Conservation (phyloP, 2,113 vertebrate species). For the Syngnathus typhle region DNA sequence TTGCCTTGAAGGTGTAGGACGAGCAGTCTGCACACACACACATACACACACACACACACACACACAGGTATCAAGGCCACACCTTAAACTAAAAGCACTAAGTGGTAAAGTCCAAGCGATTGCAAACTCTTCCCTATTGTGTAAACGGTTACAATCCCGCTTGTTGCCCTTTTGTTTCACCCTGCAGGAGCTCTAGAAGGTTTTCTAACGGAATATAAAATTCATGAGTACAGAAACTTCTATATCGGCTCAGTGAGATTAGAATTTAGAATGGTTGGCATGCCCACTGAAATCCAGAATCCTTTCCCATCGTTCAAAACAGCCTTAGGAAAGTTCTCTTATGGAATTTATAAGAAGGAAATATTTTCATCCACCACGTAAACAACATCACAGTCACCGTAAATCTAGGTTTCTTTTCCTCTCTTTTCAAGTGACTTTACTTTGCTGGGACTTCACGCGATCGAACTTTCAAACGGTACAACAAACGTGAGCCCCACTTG, state of each 20-base stretch:
- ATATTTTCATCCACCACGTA: not conserved
- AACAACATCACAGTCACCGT: slow-evolving; percentile 5
- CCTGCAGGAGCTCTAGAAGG: slow-evolving; percentile 8
- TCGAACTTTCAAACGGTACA: not conserved
- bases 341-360: not conserved
- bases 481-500: slow-evolving; percentile 3
- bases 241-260: slow-evolving; percentile 16
- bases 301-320: slow-evolving; percentile 5
- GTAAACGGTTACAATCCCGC: not conserved
- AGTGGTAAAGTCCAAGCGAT: slow-evolving; percentile 1
- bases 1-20: slow-evolving; percentile 42
- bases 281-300: slow-evolving; percentile 29
- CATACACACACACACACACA: not conserved
- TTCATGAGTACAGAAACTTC: not conserved
- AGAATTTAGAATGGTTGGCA: slow-evolving; percentile 35
- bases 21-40: slow-evolving; percentile 20
- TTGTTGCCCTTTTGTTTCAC: slow-evolving; percentile 27
- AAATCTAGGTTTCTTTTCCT: slow-evolving; percentile 6
- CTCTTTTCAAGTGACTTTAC: slow-evolving; percentile 23
- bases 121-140: not conserved
- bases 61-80: slow-evolving; percentile 16
- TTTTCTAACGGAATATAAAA: slow-evolving; percentile 17
- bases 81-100: slow-evolving; percentile 16
- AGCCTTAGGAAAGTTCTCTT: not conserved
- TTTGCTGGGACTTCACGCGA: slow-evolving; percentile 26